Evolutionary conservation across 2,113 vertebrate genomes (phyloP).

Genomic region (Dipodomys merriami): DNA sequence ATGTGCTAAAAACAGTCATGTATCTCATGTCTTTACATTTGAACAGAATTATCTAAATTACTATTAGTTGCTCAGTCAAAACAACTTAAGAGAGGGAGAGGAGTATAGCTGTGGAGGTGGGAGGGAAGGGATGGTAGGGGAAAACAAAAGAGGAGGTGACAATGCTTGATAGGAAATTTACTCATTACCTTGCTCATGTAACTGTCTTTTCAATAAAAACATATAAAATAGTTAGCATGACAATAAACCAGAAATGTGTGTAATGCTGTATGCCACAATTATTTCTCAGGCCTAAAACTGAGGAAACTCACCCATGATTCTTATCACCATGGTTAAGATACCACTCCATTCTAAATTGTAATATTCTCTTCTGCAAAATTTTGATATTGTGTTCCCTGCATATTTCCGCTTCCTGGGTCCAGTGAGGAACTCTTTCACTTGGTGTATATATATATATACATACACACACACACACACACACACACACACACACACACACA

Average conservation of each 20-base stretch:
- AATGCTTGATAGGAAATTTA: too few species aligned
- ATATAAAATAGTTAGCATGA: not conserved
- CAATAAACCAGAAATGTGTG: constrained; percentile 51
- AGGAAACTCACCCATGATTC: not conserved
- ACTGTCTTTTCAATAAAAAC: too few species aligned
- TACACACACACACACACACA: too few species aligned
- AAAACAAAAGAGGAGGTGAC: too few species aligned
- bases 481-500: too few species aligned
- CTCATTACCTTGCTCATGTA: too few species aligned
- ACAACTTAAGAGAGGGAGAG: constrained; percentile 4
- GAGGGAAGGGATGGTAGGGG: too few species aligned
- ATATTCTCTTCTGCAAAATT: not conserved
- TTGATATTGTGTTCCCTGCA: not conserved
- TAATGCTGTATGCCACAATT: constrained; percentile 1
- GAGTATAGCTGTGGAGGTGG: too few species aligned
- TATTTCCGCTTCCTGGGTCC: not conserved
- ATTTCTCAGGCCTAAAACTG: not conserved
- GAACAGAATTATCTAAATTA: constrained; percentile 57
- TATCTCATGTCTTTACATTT: constrained; percentile 63
- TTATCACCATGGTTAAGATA: not conserved
- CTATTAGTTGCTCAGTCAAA: constrained; percentile 57
- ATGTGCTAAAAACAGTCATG: constrained; percentile 52
- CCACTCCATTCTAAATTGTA: not conserved
- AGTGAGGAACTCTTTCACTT: not conserved
- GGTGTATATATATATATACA: too few species aligned